Percentiles rank a stretch among this genome's conserved stretches.
These are phyloP conservation scores for Pelodiscus sinensis DNA, from an alignment of 2,113 vertebrate genomes.

Conservation along the genomic window DNA sequence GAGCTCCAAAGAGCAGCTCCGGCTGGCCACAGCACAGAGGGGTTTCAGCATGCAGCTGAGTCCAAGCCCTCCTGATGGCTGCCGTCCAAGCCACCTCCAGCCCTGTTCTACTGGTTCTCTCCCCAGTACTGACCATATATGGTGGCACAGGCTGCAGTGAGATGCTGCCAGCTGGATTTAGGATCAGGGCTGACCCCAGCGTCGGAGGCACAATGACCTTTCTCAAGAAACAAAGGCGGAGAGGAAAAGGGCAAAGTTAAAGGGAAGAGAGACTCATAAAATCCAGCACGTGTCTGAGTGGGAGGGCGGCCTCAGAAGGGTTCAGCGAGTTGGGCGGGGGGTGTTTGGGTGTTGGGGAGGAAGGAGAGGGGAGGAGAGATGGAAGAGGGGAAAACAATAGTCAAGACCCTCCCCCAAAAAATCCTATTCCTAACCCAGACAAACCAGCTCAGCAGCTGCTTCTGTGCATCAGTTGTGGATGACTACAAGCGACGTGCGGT, in stretches of 20 bases:
- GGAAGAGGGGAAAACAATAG: background rate
- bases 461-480: background rate
- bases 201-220: background rate
- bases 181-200: background rate
- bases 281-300: background rate
- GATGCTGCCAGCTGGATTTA: background rate
- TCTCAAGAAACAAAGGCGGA: background rate
- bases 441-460: background rate
- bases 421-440: background rate
- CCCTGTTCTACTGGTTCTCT: background rate
- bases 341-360: background rate
- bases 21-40: background rate
- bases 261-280: background rate
- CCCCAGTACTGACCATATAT: constrained; percentile 11
- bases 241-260: background rate
- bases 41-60: background rate
- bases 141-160: background rate
- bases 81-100: background rate
- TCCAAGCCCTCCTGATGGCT: background rate
- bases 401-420: background rate
- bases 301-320: background rate
- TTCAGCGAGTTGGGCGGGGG: background rate
- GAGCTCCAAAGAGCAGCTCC: background rate
- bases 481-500: too few species aligned
- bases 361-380: background rate